These are phyloP conservation scores for Antechinus stuartii DNA, from an alignment of 2,113 vertebrate genomes.

Conservation along the genomic window DNA sequence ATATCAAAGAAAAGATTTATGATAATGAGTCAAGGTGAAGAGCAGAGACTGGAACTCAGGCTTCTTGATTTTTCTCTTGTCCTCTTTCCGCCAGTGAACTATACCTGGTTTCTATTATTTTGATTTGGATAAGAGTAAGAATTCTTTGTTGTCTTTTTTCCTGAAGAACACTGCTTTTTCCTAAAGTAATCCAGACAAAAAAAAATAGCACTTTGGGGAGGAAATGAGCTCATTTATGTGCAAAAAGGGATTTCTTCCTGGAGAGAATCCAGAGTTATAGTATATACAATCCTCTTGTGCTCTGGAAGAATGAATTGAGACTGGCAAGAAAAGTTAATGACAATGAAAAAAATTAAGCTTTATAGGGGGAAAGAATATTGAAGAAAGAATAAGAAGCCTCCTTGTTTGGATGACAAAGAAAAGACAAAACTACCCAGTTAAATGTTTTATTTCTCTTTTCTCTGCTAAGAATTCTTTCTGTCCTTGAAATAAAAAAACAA, in stretches of 20 bases:
- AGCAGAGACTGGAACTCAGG: not conserved
- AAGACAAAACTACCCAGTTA: not conserved
- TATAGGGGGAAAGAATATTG: not conserved
- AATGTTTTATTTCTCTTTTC: not conserved
- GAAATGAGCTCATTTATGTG: conserved; percentile 44
- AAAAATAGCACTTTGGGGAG: conserved; percentile 39
- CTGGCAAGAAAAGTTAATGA: not conserved
- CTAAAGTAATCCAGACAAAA: conserved; percentile 32
- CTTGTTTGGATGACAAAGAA: not conserved
- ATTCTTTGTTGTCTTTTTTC: not conserved
- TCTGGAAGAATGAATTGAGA: conserved; percentile 53
- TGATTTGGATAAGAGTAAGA: not conserved
- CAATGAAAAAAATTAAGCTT: not conserved
- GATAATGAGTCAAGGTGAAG: not conserved
- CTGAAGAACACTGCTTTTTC: not conserved
- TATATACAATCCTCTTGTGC: conserved; percentile 42
- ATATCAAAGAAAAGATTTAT: not conserved
- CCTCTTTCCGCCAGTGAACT: not conserved
- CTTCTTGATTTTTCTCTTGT: not conserved
- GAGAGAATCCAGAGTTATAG: not conserved
- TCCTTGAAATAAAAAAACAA: not conserved
- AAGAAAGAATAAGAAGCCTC: not conserved
- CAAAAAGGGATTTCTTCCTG: conserved; percentile 47
- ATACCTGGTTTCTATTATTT: not conserved
- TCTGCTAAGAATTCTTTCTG: not conserved